phyloP scores from a whole-genome alignment of 2,888 invertebrate genomes.

The Psylliodes chrysocephalus region DNA sequence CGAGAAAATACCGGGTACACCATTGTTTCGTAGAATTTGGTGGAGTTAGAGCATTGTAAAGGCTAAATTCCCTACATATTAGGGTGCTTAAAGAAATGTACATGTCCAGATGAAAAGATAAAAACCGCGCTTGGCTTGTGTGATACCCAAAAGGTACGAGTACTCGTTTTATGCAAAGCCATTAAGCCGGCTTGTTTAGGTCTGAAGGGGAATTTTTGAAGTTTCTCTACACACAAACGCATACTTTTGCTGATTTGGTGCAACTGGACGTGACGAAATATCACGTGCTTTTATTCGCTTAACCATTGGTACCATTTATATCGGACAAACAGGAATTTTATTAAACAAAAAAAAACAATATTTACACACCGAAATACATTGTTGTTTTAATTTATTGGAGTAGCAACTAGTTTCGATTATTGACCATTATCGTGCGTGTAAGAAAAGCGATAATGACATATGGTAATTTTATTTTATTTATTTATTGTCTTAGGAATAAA shows the following conservation, averaged over 20 bases:
- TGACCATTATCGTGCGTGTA: too few relatives aligned
- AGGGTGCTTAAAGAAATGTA: conserved; percentile 46
- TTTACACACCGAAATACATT: too few relatives aligned
- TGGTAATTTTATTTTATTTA: too few relatives aligned
- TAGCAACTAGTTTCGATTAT: too few relatives aligned
- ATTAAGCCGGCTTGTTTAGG: conserved; percentile 38
- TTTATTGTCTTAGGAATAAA: too few relatives aligned
- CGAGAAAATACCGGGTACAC: conserved; percentile 44
- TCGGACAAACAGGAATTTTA: too few relatives aligned
- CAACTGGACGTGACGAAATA: conserved; percentile 8
- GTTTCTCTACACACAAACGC: conserved; percentile 19
- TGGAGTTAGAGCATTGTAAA: conserved; percentile 39
- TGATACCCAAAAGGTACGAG: conserved; percentile 41
- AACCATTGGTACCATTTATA: too few relatives aligned
- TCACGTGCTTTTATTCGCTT: background rate
- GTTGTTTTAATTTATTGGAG: too few relatives aligned
- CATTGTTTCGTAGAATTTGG: conserved; percentile 49
- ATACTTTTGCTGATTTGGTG: conserved; percentile 14
- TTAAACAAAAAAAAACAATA: too few relatives aligned
- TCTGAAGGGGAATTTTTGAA: conserved; percentile 33
- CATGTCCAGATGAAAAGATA: conserved; percentile 43
- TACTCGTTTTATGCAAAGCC: conserved; percentile 37
- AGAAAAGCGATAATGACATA: too few relatives aligned
- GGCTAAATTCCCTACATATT: conserved; percentile 48
- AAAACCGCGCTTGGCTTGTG: conserved; percentile 41